These are phyloP conservation scores for Cossypha dichroa DNA, from an alignment of 2,797 vertebrate genomes.

Conservation along the genomic window DNA sequence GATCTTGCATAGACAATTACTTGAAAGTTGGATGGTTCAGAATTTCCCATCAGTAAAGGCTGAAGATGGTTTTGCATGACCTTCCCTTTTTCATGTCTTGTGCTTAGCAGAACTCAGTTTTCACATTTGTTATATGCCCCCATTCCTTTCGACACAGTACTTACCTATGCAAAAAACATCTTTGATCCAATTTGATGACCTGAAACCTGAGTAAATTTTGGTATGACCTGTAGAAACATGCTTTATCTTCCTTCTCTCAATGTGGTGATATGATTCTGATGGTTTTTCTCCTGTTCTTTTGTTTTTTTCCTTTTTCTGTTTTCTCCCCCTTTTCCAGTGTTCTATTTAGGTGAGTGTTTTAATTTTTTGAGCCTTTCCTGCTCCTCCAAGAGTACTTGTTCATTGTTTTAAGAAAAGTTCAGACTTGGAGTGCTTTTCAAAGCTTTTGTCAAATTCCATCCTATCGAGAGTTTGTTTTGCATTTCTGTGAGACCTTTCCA, in stretches of 20 bases:
- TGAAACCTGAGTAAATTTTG: neutral
- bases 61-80: neutral
- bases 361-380: constrained; percentile 62
- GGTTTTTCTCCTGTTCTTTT: constrained; percentile 66
- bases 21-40: neutral
- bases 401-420: constrained; percentile 61
- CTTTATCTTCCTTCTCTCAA: neutral
- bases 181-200: neutral
- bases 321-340: constrained; percentile 65
- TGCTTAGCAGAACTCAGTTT: neutral
- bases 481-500: constrained; percentile 66
- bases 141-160: neutral
- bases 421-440: constrained; percentile 55
- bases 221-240: neutral
- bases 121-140: neutral
- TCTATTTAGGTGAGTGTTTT: constrained; percentile 81
- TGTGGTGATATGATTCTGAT: constrained; percentile 69
- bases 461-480: constrained; percentile 59
- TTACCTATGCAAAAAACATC: neutral
- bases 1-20: neutral
- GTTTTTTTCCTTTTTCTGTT: neutral
- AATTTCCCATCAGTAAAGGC: neutral
- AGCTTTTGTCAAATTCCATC: constrained; percentile 59
- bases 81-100: neutral
- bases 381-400: constrained; percentile 46